These are phyloP conservation scores for Chromis chromis DNA, from an alignment of 2,797 vertebrate genomes.

Conservation along the genomic window DNA sequence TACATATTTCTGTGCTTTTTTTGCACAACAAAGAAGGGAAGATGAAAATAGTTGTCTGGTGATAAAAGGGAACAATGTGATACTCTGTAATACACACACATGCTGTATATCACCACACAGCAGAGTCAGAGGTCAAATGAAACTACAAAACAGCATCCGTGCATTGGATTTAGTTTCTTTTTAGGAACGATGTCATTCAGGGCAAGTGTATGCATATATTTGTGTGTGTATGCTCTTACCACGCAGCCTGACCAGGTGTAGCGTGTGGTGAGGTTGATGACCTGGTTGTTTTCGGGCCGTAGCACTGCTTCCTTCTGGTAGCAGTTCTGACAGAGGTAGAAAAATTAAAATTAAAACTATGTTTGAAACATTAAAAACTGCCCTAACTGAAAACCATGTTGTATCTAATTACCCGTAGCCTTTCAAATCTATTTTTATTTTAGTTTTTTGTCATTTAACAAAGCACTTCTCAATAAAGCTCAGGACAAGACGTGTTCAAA, in stretches of 20 bases:
- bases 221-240: constrained; percentile 79
- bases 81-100: neutral
- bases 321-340: constrained; percentile 85
- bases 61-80: constrained; percentile 31
- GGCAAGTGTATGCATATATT: neutral
- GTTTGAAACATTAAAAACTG: constrained; percentile 3
- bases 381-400: neutral
- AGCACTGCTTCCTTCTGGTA: constrained; percentile 93
- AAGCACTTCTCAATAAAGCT: constrained; percentile 14
- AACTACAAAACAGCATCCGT: constrained; percentile 14
- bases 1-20: constrained; percentile 28
- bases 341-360: constrained; percentile 5
- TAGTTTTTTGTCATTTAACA: neutral
- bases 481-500: neutral
- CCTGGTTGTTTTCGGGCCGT: constrained; percentile 94
- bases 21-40: constrained; percentile 43
- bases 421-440: constrained; percentile 14
- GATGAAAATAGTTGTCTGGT: constrained; percentile 32
- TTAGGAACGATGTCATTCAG: constrained; percentile 5
- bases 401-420: neutral
- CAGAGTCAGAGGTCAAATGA: constrained; percentile 32
- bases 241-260: constrained; percentile 95
- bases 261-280: constrained; percentile 94
- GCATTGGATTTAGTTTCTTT: neutral
- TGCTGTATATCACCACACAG: neutral